These are phyloP conservation scores for Musca vetustissima DNA, from an alignment of 1,140 invertebrate species.

Conservation along the genomic window DNA sequence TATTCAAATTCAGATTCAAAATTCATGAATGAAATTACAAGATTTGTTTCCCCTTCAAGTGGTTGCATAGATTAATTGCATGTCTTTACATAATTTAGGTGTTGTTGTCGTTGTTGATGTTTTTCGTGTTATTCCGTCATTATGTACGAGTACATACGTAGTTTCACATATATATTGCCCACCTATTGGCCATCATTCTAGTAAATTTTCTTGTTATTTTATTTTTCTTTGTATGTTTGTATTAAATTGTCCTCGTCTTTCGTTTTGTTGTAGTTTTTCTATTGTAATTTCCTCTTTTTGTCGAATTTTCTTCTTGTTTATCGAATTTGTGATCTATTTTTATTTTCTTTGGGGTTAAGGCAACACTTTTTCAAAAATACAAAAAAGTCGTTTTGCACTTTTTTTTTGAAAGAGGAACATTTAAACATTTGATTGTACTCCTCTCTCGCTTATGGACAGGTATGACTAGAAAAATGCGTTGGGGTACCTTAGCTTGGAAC, in stretches of 20 bases:
- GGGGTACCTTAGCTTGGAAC: too few species aligned
- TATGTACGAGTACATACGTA: not conserved
- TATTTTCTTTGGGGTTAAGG: slow-evolving; percentile 17
- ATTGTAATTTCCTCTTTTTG: slow-evolving; percentile 20
- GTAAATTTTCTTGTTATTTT: too few species aligned
- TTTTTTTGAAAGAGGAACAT: too few species aligned
- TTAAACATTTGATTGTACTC: too few species aligned
- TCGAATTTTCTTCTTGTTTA: not conserved
- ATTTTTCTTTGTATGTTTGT: not conserved
- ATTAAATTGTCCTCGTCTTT: slow-evolving; percentile 14
- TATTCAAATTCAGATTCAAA: not conserved
- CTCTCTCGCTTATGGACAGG: too few species aligned
- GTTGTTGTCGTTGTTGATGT: not conserved
- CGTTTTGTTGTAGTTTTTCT: not conserved
- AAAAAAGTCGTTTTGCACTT: slow-evolving; percentile 1
- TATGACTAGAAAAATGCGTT: too few species aligned
- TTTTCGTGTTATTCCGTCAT: not conserved
- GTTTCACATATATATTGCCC: too few species aligned
- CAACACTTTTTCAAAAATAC: slow-evolving; percentile 3
- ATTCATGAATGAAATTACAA: slow-evolving; percentile 9
- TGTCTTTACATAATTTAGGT: not conserved
- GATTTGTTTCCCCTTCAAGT: too few species aligned
- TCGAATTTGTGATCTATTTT: not conserved
- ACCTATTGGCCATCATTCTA: too few species aligned
- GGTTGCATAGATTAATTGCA: too few species aligned